These are phyloP conservation scores for Drosophila hamatofila DNA, from an alignment of 2,888 invertebrate species.

Conservation along the genomic window DNA sequence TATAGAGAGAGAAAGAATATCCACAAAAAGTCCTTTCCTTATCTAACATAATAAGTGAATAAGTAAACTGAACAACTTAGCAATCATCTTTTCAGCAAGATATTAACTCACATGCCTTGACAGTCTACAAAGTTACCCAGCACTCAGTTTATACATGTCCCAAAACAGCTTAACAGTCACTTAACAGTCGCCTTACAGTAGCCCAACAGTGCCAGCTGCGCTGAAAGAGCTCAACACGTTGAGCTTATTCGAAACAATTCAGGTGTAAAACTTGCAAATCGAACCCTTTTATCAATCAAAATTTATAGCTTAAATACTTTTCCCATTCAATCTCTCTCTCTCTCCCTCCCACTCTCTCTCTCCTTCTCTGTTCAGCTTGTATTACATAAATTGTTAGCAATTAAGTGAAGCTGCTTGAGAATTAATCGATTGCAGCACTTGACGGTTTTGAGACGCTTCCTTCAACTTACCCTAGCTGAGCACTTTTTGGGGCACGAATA, in stretches of 20 bases:
- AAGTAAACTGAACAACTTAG: too few species aligned
- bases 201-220: not conserved
- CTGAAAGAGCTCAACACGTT: not conserved
- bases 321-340: not conserved
- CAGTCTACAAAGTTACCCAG: not conserved
- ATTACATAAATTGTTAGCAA: slow-evolving; percentile 15
- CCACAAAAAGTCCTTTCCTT: too few species aligned
- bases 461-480: slow-evolving; percentile 28
- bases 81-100: too few species aligned
- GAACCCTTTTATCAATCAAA: not conserved
- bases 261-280: not conserved
- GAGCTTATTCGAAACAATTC: not conserved
- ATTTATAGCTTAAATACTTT: slow-evolving; percentile 1
- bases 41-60: too few species aligned
- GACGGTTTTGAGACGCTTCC: slow-evolving; percentile 30
- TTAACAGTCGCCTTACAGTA: not conserved
- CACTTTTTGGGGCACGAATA: slow-evolving; percentile 32
- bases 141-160: not conserved
- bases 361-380: not conserved
- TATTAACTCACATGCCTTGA: not conserved
- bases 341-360: too few species aligned
- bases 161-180: not conserved
- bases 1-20: too few species aligned
- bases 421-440: slow-evolving; percentile 42
- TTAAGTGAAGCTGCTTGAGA: slow-evolving; percentile 17